A percentile compares a stretch with the other conserved stretches of the same genome.
phyloP scores from a whole-genome alignment of 2,888 invertebrate species.

The Drosophila fungiperda region DNA sequence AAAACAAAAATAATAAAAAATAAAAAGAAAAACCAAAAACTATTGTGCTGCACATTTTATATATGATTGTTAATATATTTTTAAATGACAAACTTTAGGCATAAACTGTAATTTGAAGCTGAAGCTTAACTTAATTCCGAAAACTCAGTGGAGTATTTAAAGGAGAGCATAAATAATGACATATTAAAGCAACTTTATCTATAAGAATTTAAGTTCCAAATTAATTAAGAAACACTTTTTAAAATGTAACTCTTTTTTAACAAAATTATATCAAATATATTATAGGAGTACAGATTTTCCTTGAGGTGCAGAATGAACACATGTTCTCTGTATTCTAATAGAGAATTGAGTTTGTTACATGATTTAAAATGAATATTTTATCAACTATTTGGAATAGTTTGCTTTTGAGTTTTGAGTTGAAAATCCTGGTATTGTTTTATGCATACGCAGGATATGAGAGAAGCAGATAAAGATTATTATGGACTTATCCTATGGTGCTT shows the following conservation, averaged over 20 bases:
- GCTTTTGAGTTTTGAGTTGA: background rate
- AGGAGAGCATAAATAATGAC: background rate
- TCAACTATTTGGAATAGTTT: background rate
- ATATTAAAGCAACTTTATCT: background rate
- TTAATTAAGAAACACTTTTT: background rate
- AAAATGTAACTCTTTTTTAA: background rate
- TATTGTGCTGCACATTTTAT: background rate
- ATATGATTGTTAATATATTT: background rate
- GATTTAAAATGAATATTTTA: background rate
- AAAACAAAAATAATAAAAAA: too few species aligned
- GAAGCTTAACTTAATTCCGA: background rate
- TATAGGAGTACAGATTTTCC: background rate
- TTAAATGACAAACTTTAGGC: background rate
- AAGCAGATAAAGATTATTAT: constrained; percentile 13
- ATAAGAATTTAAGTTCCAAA: background rate
- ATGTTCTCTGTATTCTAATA: background rate
- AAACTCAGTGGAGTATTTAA: background rate
- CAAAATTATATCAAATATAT: background rate
- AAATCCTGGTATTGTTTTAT: constrained; percentile 3
- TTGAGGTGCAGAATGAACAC: background rate
- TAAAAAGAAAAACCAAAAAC: too few species aligned
- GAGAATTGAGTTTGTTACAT: background rate
- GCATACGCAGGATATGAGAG: background rate
- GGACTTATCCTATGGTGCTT: constrained; percentile 23
- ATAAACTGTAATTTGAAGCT: background rate